Conservation (phyloP, 2,797 vertebrate genomes). For the Otus scops region DNA sequence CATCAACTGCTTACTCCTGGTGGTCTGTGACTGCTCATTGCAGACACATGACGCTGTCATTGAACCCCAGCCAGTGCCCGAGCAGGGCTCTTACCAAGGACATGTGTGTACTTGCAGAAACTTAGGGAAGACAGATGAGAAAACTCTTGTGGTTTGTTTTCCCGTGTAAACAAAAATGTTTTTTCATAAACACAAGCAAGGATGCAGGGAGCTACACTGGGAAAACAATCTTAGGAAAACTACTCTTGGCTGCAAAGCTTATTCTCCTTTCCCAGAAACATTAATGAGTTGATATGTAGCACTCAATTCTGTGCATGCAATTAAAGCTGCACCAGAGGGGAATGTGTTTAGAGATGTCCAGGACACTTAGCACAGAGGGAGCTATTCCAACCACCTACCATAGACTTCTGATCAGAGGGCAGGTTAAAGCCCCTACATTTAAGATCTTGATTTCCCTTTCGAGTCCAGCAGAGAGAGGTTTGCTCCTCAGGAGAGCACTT, state of each 20-base stretch:
- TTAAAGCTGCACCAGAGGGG: background rate
- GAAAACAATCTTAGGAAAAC: conserved; percentile 31
- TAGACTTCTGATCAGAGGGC: background rate
- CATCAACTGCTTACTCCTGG: background rate
- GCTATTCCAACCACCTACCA: background rate
- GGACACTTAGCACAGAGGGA: background rate
- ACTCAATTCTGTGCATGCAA: background rate
- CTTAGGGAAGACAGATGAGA: conserved; percentile 21
- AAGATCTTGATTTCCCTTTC: background rate
- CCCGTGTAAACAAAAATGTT: conserved; percentile 31
- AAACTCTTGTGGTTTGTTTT: conserved; percentile 40
- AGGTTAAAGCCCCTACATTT: background rate
- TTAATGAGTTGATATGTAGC: background rate
- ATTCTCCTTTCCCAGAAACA: background rate
- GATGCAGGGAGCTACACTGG: background rate
- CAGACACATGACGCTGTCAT: background rate
- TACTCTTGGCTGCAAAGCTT: conserved; percentile 50
- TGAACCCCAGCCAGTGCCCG: background rate
- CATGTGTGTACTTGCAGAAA: conserved; percentile 13
- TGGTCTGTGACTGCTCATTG: background rate
- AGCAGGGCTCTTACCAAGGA: background rate
- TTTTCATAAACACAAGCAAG: conserved; percentile 23
- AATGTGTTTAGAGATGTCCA: background rate
- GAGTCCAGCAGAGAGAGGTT: background rate
- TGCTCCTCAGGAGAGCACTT: background rate